These are phyloP conservation scores for Monoplex corrugatus DNA, from an alignment of 2,888 invertebrate species.

Conservation along the genomic window DNA sequence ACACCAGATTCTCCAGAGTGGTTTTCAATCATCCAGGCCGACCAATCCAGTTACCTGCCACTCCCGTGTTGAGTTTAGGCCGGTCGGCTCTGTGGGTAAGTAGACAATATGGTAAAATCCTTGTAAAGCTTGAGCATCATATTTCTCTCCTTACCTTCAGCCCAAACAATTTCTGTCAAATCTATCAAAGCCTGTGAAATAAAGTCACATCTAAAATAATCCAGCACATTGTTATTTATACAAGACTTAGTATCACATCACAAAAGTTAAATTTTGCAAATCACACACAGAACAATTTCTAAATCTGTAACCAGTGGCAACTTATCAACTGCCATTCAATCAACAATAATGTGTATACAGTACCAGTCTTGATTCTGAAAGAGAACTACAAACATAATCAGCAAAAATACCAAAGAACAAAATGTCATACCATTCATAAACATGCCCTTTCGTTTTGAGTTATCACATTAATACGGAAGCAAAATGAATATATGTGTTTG, in stretches of 20 bases:
- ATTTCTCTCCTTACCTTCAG: not conserved
- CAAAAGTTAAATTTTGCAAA: not conserved
- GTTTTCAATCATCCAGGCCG: slow-evolving; percentile 44
- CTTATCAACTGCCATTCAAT: no score
- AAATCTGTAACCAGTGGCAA: no score
- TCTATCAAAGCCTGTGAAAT: slow-evolving; percentile 27
- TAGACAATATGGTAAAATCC: slow-evolving; percentile 49
- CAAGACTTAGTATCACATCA: no score
- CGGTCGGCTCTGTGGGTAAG: slow-evolving; percentile 48
- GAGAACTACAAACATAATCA: no score
- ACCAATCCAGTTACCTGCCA: slow-evolving; percentile 50
- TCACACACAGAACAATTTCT: not conserved
- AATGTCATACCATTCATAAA: no score
- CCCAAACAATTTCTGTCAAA: slow-evolving; percentile 18
- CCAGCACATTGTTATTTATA: no score
- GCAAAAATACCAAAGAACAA: no score
- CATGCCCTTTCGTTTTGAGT: no score
- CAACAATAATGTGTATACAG: no score
- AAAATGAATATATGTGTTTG: no score
- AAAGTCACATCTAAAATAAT: not conserved
- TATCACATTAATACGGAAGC: no score
- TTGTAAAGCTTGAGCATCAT: slow-evolving; percentile 22
- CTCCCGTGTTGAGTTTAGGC: slow-evolving; percentile 32
- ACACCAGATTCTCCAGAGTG: slow-evolving; percentile 21
- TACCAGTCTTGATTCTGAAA: no score